Percentiles rank a stretch among this genome's conserved stretches.
Evolutionary conservation across 2,113 vertebrate genomes (phyloP).

Genomic region (Sciurus niger): DNA sequence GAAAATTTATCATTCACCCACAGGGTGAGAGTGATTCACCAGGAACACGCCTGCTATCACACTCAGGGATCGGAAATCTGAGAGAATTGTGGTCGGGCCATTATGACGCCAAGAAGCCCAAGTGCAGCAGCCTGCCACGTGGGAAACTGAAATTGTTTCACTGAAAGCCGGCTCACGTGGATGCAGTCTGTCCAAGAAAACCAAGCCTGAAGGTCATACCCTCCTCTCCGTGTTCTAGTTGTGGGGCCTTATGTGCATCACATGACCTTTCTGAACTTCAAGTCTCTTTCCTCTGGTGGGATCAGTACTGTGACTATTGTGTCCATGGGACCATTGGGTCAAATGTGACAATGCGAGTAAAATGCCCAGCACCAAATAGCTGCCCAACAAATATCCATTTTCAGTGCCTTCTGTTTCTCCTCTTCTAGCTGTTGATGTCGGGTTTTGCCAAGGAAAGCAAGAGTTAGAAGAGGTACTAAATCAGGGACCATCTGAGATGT

Average conservation of each 20-base stretch:
- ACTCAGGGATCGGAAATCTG: not conserved
- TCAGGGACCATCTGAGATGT: not conserved
- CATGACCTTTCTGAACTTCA: not conserved
- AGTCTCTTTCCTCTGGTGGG: not conserved
- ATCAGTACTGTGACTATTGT: not conserved
- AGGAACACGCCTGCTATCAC: not conserved
- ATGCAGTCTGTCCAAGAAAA: not conserved
- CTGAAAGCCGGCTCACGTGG: not conserved
- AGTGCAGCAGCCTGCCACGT: accelerated
- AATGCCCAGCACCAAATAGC: not conserved
- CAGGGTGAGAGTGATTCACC: not conserved
- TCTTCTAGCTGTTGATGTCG: not conserved
- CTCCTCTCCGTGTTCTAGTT: not conserved
- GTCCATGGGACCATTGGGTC: not conserved
- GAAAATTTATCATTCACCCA: not conserved
- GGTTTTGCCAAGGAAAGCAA: not conserved
- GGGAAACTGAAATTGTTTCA: too few relatives aligned
- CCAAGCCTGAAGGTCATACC: not conserved
- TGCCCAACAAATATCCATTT: not conserved
- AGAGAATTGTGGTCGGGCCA: not conserved
- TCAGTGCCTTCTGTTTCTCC: not conserved
- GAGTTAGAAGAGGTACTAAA: not conserved
- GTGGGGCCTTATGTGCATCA: not conserved
- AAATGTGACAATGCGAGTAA: not conserved
- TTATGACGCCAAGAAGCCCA: not conserved